Evolutionary conservation across 2,113 vertebrate species (phyloP), one percentile per base, ranked within the genome.

Genomic region (Strix uralensis): DNA sequence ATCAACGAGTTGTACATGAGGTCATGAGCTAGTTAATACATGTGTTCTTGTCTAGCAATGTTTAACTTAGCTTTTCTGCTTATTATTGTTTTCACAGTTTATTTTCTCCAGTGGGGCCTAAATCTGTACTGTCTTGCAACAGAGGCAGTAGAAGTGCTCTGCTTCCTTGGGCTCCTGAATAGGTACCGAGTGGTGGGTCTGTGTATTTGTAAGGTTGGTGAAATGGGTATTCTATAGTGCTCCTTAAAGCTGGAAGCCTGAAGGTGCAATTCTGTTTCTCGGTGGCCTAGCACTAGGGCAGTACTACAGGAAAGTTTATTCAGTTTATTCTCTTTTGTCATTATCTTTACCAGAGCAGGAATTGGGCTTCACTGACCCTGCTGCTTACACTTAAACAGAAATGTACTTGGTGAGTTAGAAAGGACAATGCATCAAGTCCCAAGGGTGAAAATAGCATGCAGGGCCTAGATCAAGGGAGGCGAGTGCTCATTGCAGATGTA

Each of bases 1-100:
- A 93, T 92, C 92, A 93, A 92, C 96, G 90, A 67, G 47, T 44
- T 81, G 59, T 71, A 46, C 73, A 36, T 86, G 92, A 93, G 72
- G 19, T 91, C 69, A 34, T 79, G 61, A 94, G 75, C 92, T 90
- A 63, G 90, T 93, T 86, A 88, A 92, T 94, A 10, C 3, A 2
- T 13, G 4, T 36, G 36, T 73, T 65, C 72, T 90, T 54, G 51
- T 58, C 75, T 54, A 46, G 81, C 17, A 30, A 5, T 21, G 58
- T 58, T 91, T 44, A 18, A 84, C 73, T 85, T 70, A 0, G 11
- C 36, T 91, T 86, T 80, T 63, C 51, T 96, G 63, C 51, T 67
- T 80, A 19, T 38, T 69, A 23, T 7, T 54, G 38, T 57, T 67
- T 54, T 86, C n/a, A 55, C 34, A 23, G 42, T 79, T 69, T 63